Conservation (phyloP, 2,888 invertebrate genomes). For the Acrobasis suavella region DNA sequence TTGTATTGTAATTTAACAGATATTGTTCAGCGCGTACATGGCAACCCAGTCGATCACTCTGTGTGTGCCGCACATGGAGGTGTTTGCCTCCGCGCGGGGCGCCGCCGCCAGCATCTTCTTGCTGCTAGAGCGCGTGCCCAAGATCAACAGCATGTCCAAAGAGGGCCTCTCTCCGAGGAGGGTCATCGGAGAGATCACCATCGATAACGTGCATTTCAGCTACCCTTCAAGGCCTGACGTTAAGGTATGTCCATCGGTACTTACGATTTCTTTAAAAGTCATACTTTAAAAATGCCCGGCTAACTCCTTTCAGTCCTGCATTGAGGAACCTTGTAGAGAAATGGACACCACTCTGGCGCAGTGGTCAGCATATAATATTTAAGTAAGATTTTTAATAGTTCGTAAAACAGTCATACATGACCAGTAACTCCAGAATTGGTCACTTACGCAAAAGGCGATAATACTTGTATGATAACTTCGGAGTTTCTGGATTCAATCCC, state of each 20-base stretch:
- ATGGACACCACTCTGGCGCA: no score
- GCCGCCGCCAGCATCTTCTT: conserved; percentile 88
- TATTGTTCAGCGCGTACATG: conserved; percentile 88
- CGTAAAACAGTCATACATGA: no score
- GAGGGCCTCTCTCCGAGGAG: conserved; percentile 83
- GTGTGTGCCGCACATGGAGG: conserved; percentile 88
- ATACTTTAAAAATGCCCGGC: no score
- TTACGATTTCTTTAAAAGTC: no score
- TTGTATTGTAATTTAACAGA: conserved; percentile 56
- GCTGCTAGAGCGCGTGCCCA: conserved; percentile 87
- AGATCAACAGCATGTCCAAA: conserved; percentile 85
- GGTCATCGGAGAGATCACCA: conserved; percentile 85
- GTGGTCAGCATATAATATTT: no score
- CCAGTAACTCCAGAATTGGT: no score
- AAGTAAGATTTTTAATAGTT: no score
- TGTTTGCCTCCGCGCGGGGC: conserved; percentile 87
- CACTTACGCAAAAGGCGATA: no score
- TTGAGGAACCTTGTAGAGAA: no score
- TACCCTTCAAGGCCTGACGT: conserved; percentile 91
- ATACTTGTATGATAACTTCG: no score
- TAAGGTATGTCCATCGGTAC: conserved; percentile 64
- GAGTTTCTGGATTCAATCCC: no score
- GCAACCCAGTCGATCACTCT: conserved; percentile 90
- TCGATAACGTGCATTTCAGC: conserved; percentile 87
- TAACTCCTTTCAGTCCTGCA: no score